Percentiles rank a stretch among this genome's conserved stretches.
Evolutionary conservation across 2,113 vertebrate genomes (phyloP).

Genomic region (Malurus cyaneus): DNA sequence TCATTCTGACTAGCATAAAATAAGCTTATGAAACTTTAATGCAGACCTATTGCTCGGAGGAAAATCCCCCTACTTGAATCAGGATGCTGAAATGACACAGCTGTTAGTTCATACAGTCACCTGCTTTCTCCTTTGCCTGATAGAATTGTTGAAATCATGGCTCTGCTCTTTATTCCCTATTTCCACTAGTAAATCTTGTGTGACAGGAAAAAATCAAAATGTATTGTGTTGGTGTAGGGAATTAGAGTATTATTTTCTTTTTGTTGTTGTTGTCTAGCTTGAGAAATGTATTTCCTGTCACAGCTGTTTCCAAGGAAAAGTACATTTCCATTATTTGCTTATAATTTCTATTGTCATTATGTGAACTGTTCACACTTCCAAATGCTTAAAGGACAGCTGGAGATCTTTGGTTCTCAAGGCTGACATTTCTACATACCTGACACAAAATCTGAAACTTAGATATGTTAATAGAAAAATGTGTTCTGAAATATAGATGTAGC

Average conservation of each 20-base stretch:
- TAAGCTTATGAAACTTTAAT: not conserved
- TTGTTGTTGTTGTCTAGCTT: not conserved
- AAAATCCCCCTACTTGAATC: not conserved
- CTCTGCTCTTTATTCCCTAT: not conserved
- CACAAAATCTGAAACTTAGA: not conserved
- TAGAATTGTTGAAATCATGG: not conserved
- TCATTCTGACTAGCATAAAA: not conserved
- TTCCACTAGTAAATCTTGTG: not conserved
- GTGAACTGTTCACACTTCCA: not conserved
- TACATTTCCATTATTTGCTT: not conserved
- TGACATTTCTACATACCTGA: not conserved
- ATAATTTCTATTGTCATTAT: not conserved
- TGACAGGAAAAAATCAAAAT: not conserved
- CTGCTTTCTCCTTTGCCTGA: not conserved
- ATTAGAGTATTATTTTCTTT: not conserved
- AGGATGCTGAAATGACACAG: not conserved
- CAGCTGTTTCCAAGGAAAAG: not conserved
- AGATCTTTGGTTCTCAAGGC: not conserved
- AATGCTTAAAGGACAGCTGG: not conserved
- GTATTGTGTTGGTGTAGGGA: not conserved
- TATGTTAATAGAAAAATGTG: not conserved
- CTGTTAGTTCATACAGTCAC: not conserved
- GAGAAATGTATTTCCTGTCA: not conserved
- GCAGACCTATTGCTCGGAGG: not conserved
- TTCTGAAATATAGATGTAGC: not conserved